phyloP scores from a whole-genome alignment of 2,113 vertebrate genomes.

The Tenebrosternarchus preto region DNA sequence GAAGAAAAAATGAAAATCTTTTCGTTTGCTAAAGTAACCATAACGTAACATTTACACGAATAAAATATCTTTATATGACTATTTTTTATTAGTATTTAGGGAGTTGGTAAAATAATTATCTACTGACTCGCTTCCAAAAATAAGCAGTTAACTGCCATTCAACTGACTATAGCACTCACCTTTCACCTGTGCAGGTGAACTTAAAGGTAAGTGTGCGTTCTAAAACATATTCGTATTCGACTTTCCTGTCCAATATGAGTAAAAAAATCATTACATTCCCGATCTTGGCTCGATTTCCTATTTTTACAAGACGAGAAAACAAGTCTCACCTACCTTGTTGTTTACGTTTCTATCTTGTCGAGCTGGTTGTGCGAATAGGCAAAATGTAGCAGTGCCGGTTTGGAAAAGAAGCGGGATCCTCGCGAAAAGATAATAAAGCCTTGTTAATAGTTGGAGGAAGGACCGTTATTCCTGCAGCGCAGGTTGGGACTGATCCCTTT shows the following conservation, averaged over 20 bases:
- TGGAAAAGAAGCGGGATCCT: conserved; percentile 82
- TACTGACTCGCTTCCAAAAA: too few species aligned
- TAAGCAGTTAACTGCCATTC: not conserved
- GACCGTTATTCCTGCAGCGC: conserved; percentile 98
- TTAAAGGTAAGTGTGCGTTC: conserved; percentile 55
- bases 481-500: conserved; percentile 99
- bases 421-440: conserved; percentile 71
- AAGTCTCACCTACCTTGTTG: conserved; percentile 81
- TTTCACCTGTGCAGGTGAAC: conserved; percentile 86
- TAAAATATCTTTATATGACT: too few species aligned
- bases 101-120: too few species aligned
- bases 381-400: conserved; percentile 52
- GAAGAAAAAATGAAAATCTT: not conserved
- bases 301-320: conserved; percentile 17
- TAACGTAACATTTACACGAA: not conserved
- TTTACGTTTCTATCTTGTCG: conserved; percentile 76
- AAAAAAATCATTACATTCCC: not conserved
- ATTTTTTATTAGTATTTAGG: too few species aligned
- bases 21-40: not conserved
- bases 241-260: too few species aligned
- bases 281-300: too few species aligned
- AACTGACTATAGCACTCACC: conserved; percentile 51
- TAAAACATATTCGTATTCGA: not conserved
- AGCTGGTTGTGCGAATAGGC: conserved; percentile 83
- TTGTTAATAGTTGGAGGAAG: conserved; percentile 91